These are phyloP conservation scores for Acipenser ruthenus DNA, from an alignment of 2,797 vertebrate species.

Conservation along the genomic window DNA sequence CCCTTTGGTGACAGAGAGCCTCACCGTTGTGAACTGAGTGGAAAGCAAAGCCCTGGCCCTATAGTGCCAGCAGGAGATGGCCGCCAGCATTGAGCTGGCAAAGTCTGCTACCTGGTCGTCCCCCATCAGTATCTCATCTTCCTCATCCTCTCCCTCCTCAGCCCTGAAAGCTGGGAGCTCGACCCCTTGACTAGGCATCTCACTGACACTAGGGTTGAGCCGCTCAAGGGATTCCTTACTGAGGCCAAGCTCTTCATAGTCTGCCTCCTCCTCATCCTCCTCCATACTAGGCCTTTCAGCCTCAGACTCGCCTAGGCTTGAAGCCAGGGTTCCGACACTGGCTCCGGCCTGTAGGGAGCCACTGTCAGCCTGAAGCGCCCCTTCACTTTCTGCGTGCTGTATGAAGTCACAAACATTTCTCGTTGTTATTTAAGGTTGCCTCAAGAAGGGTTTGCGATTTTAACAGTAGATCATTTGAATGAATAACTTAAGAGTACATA, in stretches of 20 bases:
- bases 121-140: constrained; percentile 74
- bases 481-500: too few species aligned
- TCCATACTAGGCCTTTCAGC: constrained; percentile 40
- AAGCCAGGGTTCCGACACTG: constrained; percentile 46
- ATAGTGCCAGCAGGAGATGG: constrained; percentile 90
- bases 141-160: constrained; percentile 55
- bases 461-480: constrained; percentile 14
- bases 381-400: constrained; percentile 79
- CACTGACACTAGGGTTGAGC: constrained; percentile 44
- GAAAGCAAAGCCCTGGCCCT: constrained; percentile 88
- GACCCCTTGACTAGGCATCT: constrained; percentile 39
- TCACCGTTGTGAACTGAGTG: constrained; percentile 84
- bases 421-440: constrained; percentile 45
- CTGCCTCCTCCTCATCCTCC: constrained; percentile 37
- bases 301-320: constrained; percentile 39
- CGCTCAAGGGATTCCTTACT: constrained; percentile 50
- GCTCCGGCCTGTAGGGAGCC: constrained; percentile 48
- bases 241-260: constrained; percentile 38
- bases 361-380: constrained; percentile 58
- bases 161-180: constrained; percentile 40
- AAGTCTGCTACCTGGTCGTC: constrained; percentile 85
- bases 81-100: constrained; percentile 77
- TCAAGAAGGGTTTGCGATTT: constrained; percentile 26
- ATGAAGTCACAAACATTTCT: constrained; percentile 58
- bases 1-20: constrained; percentile 60